Percentiles rank a stretch among this genome's conserved stretches.
phyloP scores from a whole-genome alignment of 1,140 invertebrate species.

The Lethocerus indicus region DNA sequence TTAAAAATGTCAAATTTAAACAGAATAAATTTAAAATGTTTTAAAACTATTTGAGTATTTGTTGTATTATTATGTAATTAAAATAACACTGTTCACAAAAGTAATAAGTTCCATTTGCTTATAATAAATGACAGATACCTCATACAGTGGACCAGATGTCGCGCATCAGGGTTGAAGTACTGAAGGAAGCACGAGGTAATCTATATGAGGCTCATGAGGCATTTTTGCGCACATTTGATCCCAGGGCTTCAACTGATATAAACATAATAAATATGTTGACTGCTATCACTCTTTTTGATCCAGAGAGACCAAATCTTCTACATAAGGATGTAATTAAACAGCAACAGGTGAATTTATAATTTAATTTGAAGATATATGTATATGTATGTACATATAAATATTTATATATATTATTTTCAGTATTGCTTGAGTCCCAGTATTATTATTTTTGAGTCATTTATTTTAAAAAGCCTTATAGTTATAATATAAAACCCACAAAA shows the following conservation, averaged over 20 bases:
- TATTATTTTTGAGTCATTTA: no score
- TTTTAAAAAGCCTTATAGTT: no score
- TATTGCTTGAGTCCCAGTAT: no score
- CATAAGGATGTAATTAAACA: constrained; percentile 70
- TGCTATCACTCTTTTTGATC: constrained; percentile 76
- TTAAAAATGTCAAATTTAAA: no score
- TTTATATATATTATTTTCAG: no score
- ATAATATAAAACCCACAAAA: no score
- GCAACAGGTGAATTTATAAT: constrained; percentile 42
- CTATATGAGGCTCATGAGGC: constrained; percentile 67
- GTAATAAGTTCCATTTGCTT: no score
- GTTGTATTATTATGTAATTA: no score
- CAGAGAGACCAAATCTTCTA: constrained; percentile 58
- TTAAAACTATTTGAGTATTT: no score
- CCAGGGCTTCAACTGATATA: constrained; percentile 63
- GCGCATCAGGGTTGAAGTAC: constrained; percentile 62
- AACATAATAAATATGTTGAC: constrained; percentile 78
- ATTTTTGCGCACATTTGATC: constrained; percentile 65
- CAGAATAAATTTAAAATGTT: no score
- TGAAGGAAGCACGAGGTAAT: constrained; percentile 74
- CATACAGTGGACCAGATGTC: constrained; percentile 31
- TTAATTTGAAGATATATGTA: not conserved
- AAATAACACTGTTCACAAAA: no score
- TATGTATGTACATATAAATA: no score
- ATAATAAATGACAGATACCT: constrained; percentile 52